A percentile compares a stretch with the other conserved stretches of the same genome.
Conservation (phyloP, 2,797 vertebrate species). For the Darevskia mixta region DNA sequence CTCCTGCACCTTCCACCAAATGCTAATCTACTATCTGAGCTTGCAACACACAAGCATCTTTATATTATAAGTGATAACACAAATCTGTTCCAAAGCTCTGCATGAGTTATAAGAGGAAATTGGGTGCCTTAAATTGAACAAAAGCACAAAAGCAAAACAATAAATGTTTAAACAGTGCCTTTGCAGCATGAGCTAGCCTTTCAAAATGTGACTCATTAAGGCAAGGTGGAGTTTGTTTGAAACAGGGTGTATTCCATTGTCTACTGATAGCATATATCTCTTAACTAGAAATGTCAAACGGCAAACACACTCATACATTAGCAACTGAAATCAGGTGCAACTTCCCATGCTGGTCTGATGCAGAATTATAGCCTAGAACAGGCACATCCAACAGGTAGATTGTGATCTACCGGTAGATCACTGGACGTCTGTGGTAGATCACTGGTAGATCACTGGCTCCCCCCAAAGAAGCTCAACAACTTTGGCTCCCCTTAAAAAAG, state of each 20-base stretch:
- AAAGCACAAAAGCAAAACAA: conserved; percentile 6
- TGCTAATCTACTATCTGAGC: background rate
- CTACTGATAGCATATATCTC: conserved; percentile 12
- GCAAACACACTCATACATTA: conserved; percentile 13
- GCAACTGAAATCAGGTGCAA: background rate
- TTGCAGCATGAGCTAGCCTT: conserved; percentile 24
- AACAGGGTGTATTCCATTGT: background rate
- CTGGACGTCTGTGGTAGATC: no score
- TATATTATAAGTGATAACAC: conserved; percentile 24
- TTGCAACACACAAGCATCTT: conserved; percentile 10
- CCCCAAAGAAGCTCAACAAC: no score
- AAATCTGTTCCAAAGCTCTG: background rate
- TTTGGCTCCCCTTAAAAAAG: no score
- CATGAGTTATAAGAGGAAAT: conserved; percentile 41
- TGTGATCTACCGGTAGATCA: no score
- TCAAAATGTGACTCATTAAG: conserved; percentile 43
- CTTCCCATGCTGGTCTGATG: background rate
- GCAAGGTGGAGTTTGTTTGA: conserved; percentile 35
- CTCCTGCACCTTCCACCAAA: background rate
- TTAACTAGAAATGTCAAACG: conserved; percentile 8
- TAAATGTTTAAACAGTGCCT: conserved; percentile 16
- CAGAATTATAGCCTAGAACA: background rate
- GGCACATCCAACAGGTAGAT: no score
- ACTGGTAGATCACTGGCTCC: no score
- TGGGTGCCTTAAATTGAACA: conserved; percentile 22